A percentile compares a stretch with the other conserved stretches of the same genome.
Evolutionary conservation across 2,888 invertebrate species (phyloP).

Genomic region (Polymixis flavicincta): DNA sequence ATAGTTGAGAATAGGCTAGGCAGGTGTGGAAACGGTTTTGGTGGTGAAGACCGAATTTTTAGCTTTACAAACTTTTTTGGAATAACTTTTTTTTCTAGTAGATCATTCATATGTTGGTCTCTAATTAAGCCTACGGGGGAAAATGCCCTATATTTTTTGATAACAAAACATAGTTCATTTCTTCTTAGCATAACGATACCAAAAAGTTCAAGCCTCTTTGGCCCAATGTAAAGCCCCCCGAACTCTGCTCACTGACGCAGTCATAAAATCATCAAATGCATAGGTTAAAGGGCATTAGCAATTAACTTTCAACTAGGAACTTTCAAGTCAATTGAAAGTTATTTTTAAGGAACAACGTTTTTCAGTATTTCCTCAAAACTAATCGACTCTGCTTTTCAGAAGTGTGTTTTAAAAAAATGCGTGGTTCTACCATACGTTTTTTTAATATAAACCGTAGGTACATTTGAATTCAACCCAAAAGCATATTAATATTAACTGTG

Average conservation of each 20-base stretch:
- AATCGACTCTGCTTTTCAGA: background rate
- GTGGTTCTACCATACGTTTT: background rate
- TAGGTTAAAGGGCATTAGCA: no score
- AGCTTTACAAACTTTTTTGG: background rate
- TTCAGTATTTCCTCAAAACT: background rate
- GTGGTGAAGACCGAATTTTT: background rate
- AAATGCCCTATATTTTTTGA: background rate
- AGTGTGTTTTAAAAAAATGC: background rate
- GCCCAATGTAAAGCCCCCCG: no score
- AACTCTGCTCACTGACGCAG: no score
- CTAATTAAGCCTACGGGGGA: background rate
- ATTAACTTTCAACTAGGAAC: no score
- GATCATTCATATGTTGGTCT: background rate
- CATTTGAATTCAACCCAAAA: constrained; percentile 58
- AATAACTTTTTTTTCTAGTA: background rate
- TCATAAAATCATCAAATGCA: no score
- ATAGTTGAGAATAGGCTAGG: no score
- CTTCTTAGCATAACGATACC: no score
- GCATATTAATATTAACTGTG: constrained; percentile 60
- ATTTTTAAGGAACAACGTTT: background rate
- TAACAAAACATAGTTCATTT: background rate
- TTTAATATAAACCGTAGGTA: constrained; percentile 21
- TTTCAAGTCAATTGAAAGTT: no score
- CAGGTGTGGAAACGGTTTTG: background rate
- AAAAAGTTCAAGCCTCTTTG: no score